Evolutionary conservation across 2,888 invertebrate genomes (phyloP).

Genomic region (Mayetiola destructor): DNA sequence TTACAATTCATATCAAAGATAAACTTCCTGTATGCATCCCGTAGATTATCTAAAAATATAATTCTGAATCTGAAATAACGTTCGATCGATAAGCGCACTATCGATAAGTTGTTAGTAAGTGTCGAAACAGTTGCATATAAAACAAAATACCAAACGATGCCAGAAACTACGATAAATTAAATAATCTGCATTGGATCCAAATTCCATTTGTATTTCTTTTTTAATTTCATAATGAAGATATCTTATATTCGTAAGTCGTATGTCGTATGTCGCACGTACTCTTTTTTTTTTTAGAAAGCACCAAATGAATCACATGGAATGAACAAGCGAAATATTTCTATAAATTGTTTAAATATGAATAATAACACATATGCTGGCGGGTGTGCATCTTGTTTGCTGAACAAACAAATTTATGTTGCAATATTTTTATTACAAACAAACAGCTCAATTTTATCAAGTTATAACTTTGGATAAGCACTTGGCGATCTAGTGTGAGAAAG

Average conservation of each 20-base stretch:
- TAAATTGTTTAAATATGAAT: too few relatives aligned
- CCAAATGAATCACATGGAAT: not conserved
- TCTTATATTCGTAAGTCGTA: too few relatives aligned
- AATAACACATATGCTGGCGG: constrained; percentile 1
- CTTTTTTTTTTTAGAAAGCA: too few relatives aligned
- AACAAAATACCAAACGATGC: too few relatives aligned
- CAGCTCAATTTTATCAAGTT: constrained; percentile 1
- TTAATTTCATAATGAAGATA: too few relatives aligned
- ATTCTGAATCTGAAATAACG: not conserved
- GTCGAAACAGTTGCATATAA: constrained; percentile 5
- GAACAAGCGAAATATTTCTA: not conserved
- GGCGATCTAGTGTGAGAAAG: too few relatives aligned
- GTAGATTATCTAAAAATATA: not conserved
- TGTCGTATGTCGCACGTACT: too few relatives aligned
- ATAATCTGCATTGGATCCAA: too few relatives aligned
- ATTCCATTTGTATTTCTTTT: too few relatives aligned
- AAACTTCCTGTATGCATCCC: not conserved
- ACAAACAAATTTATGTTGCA: constrained; percentile 8
- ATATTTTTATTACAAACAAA: constrained; percentile 10
- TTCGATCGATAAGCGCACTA: not conserved
- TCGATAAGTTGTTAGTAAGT: not conserved
- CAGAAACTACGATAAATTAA: too few relatives aligned
- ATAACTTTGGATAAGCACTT: too few relatives aligned
- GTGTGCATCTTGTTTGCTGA: constrained; percentile 6
- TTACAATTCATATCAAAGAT: not conserved